Evolutionary conservation across 53 echinoderm and acorn worm species (phyloP).

Genomic region (Stichopus horrens): DNA sequence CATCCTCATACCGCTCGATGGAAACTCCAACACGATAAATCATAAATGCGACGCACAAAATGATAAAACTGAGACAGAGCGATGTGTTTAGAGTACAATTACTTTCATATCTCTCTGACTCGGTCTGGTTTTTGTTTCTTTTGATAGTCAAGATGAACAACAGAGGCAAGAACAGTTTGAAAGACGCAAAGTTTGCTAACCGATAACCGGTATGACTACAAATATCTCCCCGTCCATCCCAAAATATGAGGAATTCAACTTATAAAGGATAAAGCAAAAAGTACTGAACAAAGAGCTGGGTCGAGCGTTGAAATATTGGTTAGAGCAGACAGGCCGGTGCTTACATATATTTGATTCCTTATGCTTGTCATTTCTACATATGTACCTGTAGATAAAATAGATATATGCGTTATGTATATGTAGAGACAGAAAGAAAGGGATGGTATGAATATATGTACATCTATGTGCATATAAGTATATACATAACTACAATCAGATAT

Average conservation of each 20-base stretch:
- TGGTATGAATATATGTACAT: background rate
- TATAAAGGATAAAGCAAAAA: background rate
- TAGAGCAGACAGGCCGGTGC: background rate
- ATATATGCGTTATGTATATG: too few species aligned
- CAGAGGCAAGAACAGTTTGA: background rate
- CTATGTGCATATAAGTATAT: background rate
- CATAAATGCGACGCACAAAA: background rate
- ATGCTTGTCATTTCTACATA: conserved; percentile 1
- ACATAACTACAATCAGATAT: background rate
- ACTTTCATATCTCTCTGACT: too few species aligned
- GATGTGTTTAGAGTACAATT: too few species aligned
- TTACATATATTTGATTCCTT: conserved; percentile 11
- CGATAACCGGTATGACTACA: background rate
- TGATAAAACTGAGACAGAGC: too few species aligned
- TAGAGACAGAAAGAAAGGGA: too few species aligned
- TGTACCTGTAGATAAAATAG: background rate
- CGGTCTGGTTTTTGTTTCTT: too few species aligned
- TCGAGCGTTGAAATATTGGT: conserved; percentile 10
- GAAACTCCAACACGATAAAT: background rate
- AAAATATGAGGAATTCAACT: background rate
- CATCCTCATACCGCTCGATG: background rate
- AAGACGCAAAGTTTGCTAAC: conserved; percentile 39
- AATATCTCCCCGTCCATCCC: background rate
- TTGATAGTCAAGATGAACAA: too few species aligned
- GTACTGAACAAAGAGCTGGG: background rate